Percentiles rank a stretch among this genome's conserved stretches.
Conservation (phyloP, 2,113 vertebrate species). For the Hydrolagus affinis region DNA sequence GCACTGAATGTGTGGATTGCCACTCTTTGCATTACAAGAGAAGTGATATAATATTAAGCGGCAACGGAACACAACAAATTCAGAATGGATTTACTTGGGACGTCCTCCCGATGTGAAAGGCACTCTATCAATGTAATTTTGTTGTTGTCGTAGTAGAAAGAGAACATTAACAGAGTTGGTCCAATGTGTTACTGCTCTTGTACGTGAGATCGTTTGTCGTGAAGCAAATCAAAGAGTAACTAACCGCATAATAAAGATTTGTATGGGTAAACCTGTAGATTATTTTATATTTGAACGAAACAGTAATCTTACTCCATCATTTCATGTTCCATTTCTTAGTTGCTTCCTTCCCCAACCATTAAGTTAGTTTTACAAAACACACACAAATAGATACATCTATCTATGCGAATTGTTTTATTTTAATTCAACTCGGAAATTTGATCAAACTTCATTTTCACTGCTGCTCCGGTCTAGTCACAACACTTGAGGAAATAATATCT, state of each 20-base stretch:
- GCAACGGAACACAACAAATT: no score
- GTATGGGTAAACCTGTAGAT: background rate
- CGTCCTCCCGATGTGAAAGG: no score
- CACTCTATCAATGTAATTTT: no score
- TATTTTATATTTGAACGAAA: background rate
- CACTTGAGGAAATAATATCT: conserved; percentile 8
- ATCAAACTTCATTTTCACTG: background rate
- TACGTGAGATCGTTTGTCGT: background rate
- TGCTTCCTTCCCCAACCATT: background rate
- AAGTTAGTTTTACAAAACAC: background rate
- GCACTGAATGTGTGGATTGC: no score
- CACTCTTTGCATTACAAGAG: no score
- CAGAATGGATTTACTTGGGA: no score
- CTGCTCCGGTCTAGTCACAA: background rate
- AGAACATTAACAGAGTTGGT: background rate
- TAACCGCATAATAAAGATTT: background rate
- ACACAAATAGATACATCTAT: no score
- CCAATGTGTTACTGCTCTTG: background rate
- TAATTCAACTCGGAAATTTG: background rate
- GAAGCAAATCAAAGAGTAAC: background rate
- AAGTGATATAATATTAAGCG: no score
- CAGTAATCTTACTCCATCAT: background rate
- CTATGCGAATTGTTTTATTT: background rate
- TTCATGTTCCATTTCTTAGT: background rate
- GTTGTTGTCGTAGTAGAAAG: no score